phyloP scores from a whole-genome alignment of 2,888 invertebrate species.

The Watsonalla cultraria region DNA sequence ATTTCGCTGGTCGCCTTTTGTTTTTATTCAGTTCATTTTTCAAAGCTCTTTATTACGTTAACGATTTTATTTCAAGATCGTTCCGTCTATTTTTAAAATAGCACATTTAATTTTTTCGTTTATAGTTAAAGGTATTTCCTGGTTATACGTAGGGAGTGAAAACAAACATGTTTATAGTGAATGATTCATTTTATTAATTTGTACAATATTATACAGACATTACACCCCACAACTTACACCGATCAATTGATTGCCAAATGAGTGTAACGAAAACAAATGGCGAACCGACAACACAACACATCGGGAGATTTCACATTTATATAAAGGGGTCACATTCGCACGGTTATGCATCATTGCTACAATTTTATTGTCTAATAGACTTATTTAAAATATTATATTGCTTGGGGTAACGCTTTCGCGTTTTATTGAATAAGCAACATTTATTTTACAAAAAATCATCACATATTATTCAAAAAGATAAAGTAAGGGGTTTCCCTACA shows the following conservation, averaged over 20 bases:
- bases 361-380: neutral
- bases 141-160: neutral
- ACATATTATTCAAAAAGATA: too few species aligned
- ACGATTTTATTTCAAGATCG: neutral
- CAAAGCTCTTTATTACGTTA: neutral
- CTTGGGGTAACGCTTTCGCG: too few species aligned
- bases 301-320: too few species aligned
- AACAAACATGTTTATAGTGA: neutral
- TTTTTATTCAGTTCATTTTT: neutral
- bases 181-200: conserved; percentile 1
- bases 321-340: neutral
- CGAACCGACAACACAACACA: too few species aligned
- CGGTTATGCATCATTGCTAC: neutral
- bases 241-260: neutral
- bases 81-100: neutral
- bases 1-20: neutral
- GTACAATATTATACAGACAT: conserved; percentile 4
- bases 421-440: too few species aligned
- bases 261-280: neutral
- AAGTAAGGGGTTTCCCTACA: too few species aligned
- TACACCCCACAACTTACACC: neutral
- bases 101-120: neutral
- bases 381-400: neutral
- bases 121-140: neutral
- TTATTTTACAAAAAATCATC: too few species aligned